Evolutionary conservation across 2,888 invertebrate species (phyloP).

Genomic region (Erpobdella octoculata): DNA sequence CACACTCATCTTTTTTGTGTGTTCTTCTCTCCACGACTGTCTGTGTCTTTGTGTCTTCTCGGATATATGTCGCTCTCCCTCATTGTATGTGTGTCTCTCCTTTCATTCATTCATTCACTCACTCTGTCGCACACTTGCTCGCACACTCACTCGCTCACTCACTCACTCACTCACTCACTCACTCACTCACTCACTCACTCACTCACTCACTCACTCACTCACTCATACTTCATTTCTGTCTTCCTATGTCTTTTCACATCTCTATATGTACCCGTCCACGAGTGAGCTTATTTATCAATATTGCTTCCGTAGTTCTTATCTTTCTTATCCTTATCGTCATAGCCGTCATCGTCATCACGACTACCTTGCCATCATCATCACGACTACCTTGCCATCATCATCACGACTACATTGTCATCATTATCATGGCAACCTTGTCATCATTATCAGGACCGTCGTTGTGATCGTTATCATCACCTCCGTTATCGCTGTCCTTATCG

Average conservation of each 20-base stretch:
- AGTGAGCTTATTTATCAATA: not conserved
- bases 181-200: slow-evolving; percentile 13
- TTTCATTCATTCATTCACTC: slow-evolving; percentile 3
- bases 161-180: slow-evolving; percentile 11
- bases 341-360: not conserved
- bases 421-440: not conserved
- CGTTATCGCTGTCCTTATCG: too few relatives aligned
- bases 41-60: too few relatives aligned
- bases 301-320: not conserved
- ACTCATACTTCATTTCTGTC: too few relatives aligned
- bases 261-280: not conserved
- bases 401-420: not conserved
- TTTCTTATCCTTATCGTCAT: not conserved
- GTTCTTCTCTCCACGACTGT: too few relatives aligned
- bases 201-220: slow-evolving; percentile 13
- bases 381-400: not conserved
- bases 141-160: slow-evolving; percentile 5
- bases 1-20: too few relatives aligned
- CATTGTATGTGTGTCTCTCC: not conserved
- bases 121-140: not conserved
- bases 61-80: not conserved
- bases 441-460: not conserved
- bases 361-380: too few relatives aligned
- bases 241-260: too few relatives aligned
- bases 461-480: not conserved